Evolutionary conservation across 2,888 invertebrate genomes (phyloP), one percentile per base, ranked within the genome.

Genomic region (Cosmorhoe ocellata): DNA sequence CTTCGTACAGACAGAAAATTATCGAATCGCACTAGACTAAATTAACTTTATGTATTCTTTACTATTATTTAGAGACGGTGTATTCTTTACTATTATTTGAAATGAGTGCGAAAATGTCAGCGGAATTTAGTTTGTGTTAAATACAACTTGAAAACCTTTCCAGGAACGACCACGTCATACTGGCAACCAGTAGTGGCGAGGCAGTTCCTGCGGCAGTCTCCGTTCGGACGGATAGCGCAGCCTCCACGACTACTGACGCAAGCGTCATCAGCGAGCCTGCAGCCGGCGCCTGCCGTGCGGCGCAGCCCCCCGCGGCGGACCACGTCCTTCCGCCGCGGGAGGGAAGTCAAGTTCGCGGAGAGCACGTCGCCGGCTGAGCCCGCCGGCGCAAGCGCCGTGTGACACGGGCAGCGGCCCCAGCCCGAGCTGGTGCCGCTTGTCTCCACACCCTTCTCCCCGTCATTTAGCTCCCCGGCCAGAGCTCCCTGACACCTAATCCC

Each of bases 141-240:
- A 32, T 12, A 13, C 2, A 13, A 7, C 13, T 22, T 24, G 1
- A 22, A 38, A 31, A 14, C 9, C 0, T 12, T 59, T 46, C 8
- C 77, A 85, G 87, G 78, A 26, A 77, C 68, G 51, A 92, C 92
- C 18, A 78, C 67, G 49, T 92, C 92, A 39, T 90, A 92, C 67
- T 95, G 94, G 94, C 91, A 93, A 50, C 95, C 95, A 4, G 78
- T 94, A 54, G 93, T 94, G 38, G 94, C 94, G 22, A 94, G 93
- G 51, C 95, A 95, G 79, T 95, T 95, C 74, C 92, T 94, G 11
- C 91, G 91, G 13, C 91, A 91, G 57, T 95, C 94, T 37, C 95
- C 95, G 44, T 95, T 95, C 82, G 76, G 79, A 14, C 81, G 81
- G 14, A 63, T 66, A 51, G 61, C 43, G 24, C 47, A 40, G 31